Conservation (phyloP, 2,888 invertebrate species). For the Siphlonurus alternatus region DNA sequence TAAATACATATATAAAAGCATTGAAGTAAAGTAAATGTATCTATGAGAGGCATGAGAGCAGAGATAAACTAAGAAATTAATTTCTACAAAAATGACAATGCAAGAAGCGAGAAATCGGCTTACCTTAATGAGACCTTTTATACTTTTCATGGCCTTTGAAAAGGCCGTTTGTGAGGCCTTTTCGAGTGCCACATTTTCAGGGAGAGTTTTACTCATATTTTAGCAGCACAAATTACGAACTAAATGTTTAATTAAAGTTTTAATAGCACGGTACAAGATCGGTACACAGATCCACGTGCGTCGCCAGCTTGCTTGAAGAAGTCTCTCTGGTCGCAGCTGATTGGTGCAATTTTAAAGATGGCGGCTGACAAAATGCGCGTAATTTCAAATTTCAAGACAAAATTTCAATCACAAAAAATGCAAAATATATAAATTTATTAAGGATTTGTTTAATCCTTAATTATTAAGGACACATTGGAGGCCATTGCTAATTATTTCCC, state of each 20-base stretch:
- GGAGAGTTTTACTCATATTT: not conserved
- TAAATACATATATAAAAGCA: no score
- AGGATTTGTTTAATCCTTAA: no score
- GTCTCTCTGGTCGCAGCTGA: not conserved
- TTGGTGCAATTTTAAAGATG: not conserved
- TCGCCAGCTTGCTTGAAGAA: no score
- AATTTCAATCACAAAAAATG: no score
- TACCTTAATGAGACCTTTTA: constrained; percentile 37
- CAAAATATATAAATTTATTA: no score
- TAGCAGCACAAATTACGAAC: not conserved
- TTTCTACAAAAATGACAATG: not conserved
- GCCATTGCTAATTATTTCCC: no score
- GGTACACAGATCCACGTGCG: not conserved
- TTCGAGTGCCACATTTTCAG: constrained; percentile 32
- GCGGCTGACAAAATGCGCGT: not conserved
- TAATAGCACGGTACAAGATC: not conserved
- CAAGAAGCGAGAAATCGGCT: constrained; percentile 5
- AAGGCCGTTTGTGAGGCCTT: constrained; percentile 34
- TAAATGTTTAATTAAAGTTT: not conserved
- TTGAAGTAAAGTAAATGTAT: no score
- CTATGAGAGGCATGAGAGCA: no score
- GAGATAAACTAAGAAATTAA: no score
- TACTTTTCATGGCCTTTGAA: constrained; percentile 34
- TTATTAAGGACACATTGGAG: no score
- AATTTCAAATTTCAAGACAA: not conserved